Evolutionary conservation across 2,113 vertebrate species (phyloP).

Genomic region (Chunga burmeisteri): DNA sequence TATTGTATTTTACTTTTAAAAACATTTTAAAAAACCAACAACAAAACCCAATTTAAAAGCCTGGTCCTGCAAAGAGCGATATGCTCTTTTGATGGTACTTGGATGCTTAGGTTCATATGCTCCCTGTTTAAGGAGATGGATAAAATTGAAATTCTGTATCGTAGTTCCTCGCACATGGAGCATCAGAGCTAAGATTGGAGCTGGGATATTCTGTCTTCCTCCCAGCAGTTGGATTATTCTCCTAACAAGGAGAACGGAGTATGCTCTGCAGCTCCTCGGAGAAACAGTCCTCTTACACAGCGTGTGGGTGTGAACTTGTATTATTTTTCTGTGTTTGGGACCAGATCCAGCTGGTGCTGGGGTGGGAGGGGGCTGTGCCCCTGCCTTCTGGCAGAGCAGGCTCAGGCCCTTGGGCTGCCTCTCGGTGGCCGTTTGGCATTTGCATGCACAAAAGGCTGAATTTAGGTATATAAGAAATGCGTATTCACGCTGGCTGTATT

Average conservation of each 20-base stretch:
- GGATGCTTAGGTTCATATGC: no score
- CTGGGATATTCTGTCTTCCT: not conserved
- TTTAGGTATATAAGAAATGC: not conserved
- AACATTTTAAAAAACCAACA: not conserved
- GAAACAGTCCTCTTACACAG: rapidly evolving
- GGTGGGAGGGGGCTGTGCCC: not conserved
- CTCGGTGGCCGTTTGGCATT: not conserved
- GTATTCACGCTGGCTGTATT: not conserved
- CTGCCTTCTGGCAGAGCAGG: not conserved
- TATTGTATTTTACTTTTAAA: not conserved
- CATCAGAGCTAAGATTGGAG: not conserved
- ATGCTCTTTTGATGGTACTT: not conserved
- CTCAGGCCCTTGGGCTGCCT: not conserved
- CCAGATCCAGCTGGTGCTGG: not conserved
- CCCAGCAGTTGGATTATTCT: not conserved
- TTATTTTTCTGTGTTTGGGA: not conserved
- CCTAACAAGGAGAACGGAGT: not conserved
- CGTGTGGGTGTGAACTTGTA: not conserved
- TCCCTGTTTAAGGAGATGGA: no score
- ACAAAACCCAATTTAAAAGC: not conserved
- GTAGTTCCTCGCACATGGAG: rapidly evolving
- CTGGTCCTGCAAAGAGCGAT: not conserved
- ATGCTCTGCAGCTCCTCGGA: not conserved
- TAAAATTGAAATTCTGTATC: not conserved
- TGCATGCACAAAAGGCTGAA: not conserved